Base-by-base conservation (phyloP, 2,888 invertebrate genomes). In the Eupithecia centaureata region DNA sequence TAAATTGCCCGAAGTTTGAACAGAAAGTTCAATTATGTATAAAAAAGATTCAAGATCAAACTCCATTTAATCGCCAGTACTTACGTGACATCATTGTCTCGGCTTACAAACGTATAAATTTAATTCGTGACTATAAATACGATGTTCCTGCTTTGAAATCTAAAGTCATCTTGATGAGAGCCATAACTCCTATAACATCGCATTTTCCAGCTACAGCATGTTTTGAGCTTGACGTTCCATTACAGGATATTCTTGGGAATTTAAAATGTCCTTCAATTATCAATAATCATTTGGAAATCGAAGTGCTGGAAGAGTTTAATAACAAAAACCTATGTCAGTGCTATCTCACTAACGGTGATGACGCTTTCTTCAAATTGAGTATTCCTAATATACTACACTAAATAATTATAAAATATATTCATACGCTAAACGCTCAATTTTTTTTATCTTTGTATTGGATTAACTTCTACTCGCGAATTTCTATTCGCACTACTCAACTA, bases 11-110 rank as follows among this genome's bases (percentile, higher is more conserved):
- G 15, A 42, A 22, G 42, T 38, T 63, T 47, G 67, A 67, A 12
- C 33, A 63, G 18, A 67, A 63, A 60, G 60, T 63, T 33, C n/a
- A 28, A 67, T 22, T 38, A 0, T 60, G 63, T 28, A 27, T 56
- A 18, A 33, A 28, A 52, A 63, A 42, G 12, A 27, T 60, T 10
- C 59, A 63, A 47, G 54, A 60, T 56, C 61, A 65, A 32, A 61
- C 33, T 18, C 42, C 63, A 51, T 73, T 62, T 18, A 70, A 42
- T 13, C 72, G 66, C 27, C 73, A 77, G 13, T 72, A 74, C 13
- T 66, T 70, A 42, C 28, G 54, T 56, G 63, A 67, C 5, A 4
- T 63, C 27, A 56, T 63, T 13, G 42, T 56, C 42, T 59, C 67
- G 15, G 38, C 60, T 4, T 67, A 56, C 28, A 27, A 59, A 13